Evolutionary conservation across 2,888 invertebrate genomes (phyloP).

Genomic region (Synanthedon myopaeformis): DNA sequence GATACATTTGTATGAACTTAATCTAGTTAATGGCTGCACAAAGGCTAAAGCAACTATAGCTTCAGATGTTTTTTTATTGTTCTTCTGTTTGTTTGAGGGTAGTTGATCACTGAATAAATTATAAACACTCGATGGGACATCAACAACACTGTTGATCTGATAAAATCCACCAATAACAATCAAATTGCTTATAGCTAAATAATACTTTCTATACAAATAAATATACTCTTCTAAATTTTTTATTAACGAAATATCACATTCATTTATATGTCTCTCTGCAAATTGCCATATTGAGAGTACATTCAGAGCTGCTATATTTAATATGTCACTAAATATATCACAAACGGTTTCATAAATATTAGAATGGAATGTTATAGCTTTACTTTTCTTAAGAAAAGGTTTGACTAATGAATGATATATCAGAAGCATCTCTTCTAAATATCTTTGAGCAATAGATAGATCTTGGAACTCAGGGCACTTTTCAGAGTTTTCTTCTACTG

Average conservation of each 20-base stretch:
- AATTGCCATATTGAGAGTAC: conserved; percentile 78
- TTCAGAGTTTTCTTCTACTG: conserved; percentile 36
- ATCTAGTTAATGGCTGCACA: conserved; percentile 71
- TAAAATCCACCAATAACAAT: conserved; percentile 78
- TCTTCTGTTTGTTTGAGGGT: conserved; percentile 65
- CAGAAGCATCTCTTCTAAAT: conserved; percentile 76
- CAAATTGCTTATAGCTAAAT: conserved; percentile 78
- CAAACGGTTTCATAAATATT: conserved; percentile 75
- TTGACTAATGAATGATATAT: conserved; percentile 74
- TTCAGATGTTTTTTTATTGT: conserved; percentile 68
- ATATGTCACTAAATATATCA: conserved; percentile 75
- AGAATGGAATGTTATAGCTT: conserved; percentile 63
- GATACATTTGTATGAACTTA: conserved; percentile 74
- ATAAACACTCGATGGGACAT: conserved; percentile 68
- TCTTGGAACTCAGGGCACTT: conserved; percentile 60
- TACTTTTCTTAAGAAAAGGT: conserved; percentile 74
- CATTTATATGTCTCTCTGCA: conserved; percentile 73
- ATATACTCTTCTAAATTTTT: conserved; percentile 79
- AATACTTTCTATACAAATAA: conserved; percentile 77
- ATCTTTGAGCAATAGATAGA: conserved; percentile 75
- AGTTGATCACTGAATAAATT: conserved; percentile 70
- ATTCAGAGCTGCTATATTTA: conserved; percentile 76
- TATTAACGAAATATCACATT: conserved; percentile 76
- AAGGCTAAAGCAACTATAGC: conserved; percentile 71
- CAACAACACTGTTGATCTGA: conserved; percentile 74